Base-by-base conservation (phyloP, 2,888 invertebrate genomes). In the Drosophila pegasa region DNA sequence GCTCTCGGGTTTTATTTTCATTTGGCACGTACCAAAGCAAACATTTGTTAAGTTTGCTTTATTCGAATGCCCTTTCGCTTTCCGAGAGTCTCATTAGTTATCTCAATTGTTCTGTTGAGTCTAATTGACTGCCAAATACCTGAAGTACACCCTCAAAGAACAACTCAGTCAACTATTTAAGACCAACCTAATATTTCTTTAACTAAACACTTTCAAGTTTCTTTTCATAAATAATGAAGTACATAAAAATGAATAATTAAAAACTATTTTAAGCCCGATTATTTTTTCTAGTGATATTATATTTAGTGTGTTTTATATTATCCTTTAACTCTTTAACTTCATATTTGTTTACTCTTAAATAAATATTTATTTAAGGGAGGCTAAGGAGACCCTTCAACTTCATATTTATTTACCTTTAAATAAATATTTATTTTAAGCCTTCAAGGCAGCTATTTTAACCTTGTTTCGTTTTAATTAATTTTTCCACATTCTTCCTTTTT, bases 11-110 rank as follows among this genome's bases (percentile, higher is more conserved):
- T 83, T 86, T 77, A 74, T 72, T 80, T 86, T 82, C 87, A 80
- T 80, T 83, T 83, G 71, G 78, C 87, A 82, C 81, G 81, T 83
- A 77, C 67, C 78, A 71, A 66, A 83, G 70, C 55, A 83, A 83
- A 83, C 74, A 74, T 82, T 67, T 64, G 27, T 37, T 58, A 38
- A 48, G 47, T 27, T 48, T 71, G 31, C 27, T 62, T 73, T 48
- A 45, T 63, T 27, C 56, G 45, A 71, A 66, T 75, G 62, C 72
- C 41, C 72, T 76, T 67, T 14, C 45, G 8, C 12, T 14, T 38
- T 12, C 10, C 5, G 3, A 7, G 8, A 37, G 40, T 33, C 9
- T 20, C 57, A 35, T 52, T 20, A 54, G 59, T 27, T 48, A 57
- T n/a, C 16, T 51, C 43, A 18, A 18, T 37, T n/a, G 41, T 4